These are phyloP conservation scores for Prunella himalayana DNA, from an alignment of 2,113 vertebrate species.

Conservation along the genomic window DNA sequence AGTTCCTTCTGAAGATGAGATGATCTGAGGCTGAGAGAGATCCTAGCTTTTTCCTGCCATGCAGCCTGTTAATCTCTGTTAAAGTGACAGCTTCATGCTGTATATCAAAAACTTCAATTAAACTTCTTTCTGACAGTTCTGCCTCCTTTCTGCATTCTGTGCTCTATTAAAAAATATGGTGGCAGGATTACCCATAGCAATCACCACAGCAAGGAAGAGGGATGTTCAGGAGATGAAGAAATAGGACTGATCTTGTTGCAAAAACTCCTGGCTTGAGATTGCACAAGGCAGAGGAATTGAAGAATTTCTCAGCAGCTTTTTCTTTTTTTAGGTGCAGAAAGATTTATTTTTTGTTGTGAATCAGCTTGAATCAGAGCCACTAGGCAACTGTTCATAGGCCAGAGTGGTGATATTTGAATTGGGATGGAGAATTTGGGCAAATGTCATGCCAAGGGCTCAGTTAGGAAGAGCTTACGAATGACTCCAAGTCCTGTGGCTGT, in stretches of 20 bases:
- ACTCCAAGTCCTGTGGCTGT: not conserved
- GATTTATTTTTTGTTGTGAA: constrained; percentile 29
- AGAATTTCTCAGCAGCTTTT: not conserved
- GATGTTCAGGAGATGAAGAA: not conserved
- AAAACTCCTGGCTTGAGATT: not conserved
- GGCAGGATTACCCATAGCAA: not conserved
- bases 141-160: not conserved
- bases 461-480: not conserved
- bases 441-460: not conserved
- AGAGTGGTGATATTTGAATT: not conserved
- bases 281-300: not conserved
- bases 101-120: not conserved
- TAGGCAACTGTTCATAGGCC: not conserved
- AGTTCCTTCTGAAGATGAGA: not conserved
- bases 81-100: not conserved
- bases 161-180: not conserved
- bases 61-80: not conserved
- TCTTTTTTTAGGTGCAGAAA: not conserved
- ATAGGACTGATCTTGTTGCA: not conserved
- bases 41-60: not conserved
- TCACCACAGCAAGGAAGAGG: not conserved
- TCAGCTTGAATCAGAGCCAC: not conserved
- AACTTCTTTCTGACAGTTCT: not conserved
- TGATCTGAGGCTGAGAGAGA: not conserved
- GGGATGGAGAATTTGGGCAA: not conserved